Percentiles rank a stretch among this genome's conserved stretches.
These are phyloP conservation scores for Cirrhinus molitorella DNA, from an alignment of 2,797 vertebrate species.

Conservation along the genomic window DNA sequence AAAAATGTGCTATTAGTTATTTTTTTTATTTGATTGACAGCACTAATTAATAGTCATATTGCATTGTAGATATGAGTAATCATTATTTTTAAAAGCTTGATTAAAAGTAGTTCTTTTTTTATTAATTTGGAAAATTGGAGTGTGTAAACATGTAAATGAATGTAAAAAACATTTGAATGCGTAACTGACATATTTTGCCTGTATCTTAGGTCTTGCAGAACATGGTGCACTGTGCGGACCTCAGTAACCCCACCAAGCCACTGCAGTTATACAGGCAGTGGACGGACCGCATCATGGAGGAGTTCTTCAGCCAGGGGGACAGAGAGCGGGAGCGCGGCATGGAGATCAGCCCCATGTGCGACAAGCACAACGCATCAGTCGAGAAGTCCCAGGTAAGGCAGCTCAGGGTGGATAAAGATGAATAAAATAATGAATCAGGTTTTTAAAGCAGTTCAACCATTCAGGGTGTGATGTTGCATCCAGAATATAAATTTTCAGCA, in stretches of 20 bases:
- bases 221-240: conserved; percentile 98
- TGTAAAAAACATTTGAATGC: background rate
- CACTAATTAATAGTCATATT: too few relatives aligned
- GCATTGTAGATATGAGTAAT: too few relatives aligned
- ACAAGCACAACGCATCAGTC: conserved; percentile 98
- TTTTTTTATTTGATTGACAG: too few relatives aligned
- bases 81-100: too few relatives aligned
- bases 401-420: background rate
- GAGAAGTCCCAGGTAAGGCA: conserved; percentile 93
- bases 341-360: conserved; percentile 99
- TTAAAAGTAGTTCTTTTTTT: too few relatives aligned
- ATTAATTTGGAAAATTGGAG: too few relatives aligned
- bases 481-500: background rate
- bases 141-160: background rate
- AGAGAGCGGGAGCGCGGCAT: conserved; percentile 95
- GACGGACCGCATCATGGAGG: conserved; percentile 99
- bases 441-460: background rate
- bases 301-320: conserved; percentile 98
- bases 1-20: too few relatives aligned
- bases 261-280: conserved; percentile 96
- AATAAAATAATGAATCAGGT: background rate
- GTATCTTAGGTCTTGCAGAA: conserved; percentile 92
- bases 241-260: conserved; percentile 98
- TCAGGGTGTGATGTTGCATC: too few relatives aligned
- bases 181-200: background rate